These are phyloP conservation scores for Cromileptes altivelis DNA, from an alignment of 2,113 vertebrate genomes.

Conservation along the genomic window DNA sequence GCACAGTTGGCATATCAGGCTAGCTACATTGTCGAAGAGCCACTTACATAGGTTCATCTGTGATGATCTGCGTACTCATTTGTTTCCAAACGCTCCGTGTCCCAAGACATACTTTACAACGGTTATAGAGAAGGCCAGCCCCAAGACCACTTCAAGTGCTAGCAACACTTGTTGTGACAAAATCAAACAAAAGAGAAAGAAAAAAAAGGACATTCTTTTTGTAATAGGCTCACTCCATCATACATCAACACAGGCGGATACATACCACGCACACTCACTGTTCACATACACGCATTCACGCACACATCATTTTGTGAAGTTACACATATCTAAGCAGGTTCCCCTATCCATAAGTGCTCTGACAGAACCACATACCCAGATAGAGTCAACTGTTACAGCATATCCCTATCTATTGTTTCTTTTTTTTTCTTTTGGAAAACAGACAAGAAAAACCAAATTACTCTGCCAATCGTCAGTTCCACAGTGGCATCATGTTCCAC, in stretches of 20 bases:
- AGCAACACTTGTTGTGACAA: conserved; percentile 64
- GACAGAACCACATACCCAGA: conserved; percentile 80
- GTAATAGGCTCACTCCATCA: conserved; percentile 73
- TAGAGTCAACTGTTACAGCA: conserved; percentile 77
- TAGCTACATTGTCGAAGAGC: conserved; percentile 84
- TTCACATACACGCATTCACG: conserved; percentile 68
- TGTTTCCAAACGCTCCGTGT: conserved; percentile 58
- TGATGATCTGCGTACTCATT: conserved; percentile 61
- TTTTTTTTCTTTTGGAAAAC: conserved; percentile 75
- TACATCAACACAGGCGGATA: conserved; percentile 54
- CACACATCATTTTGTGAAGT: conserved; percentile 76
- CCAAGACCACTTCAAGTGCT: conserved; percentile 70
- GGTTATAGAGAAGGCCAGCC: conserved; percentile 68
- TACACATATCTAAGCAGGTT: conserved; percentile 83
- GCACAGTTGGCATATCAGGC: conserved; percentile 87
- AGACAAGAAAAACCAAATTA: conserved; percentile 57
- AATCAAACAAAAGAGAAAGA: conserved; percentile 63
- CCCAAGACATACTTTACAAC: conserved; percentile 64
- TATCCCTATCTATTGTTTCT: conserved; percentile 60
- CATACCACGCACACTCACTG: conserved; percentile 59
- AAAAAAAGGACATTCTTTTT: conserved; percentile 77
- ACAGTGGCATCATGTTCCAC: conserved; percentile 71
- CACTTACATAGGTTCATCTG: conserved; percentile 78
- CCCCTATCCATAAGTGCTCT: conserved; percentile 85
- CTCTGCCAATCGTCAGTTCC: conserved; percentile 74